Percentiles rank a stretch among this genome's conserved stretches.
These are phyloP conservation scores for Urocolius indicus DNA, from an alignment of 2,113 vertebrate species.

Conservation along the genomic window DNA sequence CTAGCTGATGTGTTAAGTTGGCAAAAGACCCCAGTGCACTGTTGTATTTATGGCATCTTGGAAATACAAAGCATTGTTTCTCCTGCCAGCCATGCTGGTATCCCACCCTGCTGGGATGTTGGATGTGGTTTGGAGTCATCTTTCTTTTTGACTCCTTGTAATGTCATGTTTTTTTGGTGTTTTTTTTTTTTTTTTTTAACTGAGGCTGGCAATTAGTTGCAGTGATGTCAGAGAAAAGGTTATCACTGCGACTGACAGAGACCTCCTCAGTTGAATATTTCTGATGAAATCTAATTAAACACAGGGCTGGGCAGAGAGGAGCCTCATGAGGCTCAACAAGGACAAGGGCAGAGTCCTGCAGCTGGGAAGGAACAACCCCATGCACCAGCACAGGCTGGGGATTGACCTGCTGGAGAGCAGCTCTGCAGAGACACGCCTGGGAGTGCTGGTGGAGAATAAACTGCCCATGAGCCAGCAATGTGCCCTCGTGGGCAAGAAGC, in stretches of 20 bases:
- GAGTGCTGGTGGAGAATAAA: no score
- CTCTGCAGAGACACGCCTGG: no score
- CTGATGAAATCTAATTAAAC: constrained; percentile 73
- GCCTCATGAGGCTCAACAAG: no score
- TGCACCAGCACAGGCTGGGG: no score
- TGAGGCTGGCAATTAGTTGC: constrained; percentile 41
- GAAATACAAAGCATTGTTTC: background rate
- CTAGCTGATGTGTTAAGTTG: background rate
- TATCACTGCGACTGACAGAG: background rate
- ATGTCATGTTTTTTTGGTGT: background rate
- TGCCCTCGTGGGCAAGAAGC: no score
- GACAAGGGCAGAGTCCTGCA: no score
- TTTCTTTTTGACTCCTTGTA: background rate
- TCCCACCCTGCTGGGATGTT: background rate
- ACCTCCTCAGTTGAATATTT: constrained; percentile 54
- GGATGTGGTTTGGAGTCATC: background rate
- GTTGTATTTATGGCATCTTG: background rate
- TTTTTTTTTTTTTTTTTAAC: background rate
- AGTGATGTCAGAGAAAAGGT: constrained; percentile 13
- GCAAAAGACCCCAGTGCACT: background rate
- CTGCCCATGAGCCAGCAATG: no score
- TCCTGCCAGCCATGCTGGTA: background rate
- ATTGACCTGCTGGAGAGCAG: no score
- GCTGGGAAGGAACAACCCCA: no score
- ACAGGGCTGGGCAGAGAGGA: no score